Evolutionary conservation across 2,888 invertebrate species (phyloP), one percentile per base, ranked within the genome.

Genomic region (Nineta flava): DNA sequence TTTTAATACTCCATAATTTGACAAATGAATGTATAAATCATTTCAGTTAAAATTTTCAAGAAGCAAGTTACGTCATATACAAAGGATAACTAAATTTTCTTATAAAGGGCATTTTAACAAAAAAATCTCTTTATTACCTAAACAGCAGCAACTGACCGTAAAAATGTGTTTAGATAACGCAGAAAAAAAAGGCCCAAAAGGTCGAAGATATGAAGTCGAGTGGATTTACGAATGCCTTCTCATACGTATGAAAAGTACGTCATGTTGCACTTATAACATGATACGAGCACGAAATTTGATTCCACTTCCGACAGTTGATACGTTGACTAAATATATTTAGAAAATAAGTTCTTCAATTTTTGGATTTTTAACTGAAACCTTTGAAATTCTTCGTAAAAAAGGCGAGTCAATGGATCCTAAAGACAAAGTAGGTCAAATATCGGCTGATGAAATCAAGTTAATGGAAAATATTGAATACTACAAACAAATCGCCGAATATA

Each of bases 361-460:
- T 35, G 55, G 56, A 9, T 57, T 57, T 51, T 52, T 57, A 10
- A 16, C 26, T 16, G 16, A 40, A 12, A 43, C 50, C 9, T 56
- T 58, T 44, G 43, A 46, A n/a, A 12, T 45, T 38, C 21, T 57
- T 3, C 21, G 51, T 45, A 49, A 51, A 21, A 56, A 55, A 51
- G 44, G 47, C 15, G 16, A 34, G 16, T 19, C 26, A 15, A 54
- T 57, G 54, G 31, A 46, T 3, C 13, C 17, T 9, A 42, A 41
- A 13, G 51, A 53, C 17, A 51, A 48, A 51, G 17, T 49, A 50
- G 57, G 56, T 46, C 47, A 47, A 42, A 17, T 58, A 1, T 42
- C 57, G 31, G 45, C 55, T 2, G 58, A 58, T 51, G 59, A 59
- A 50, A 57, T 58, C 50, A 55, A 55, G 50, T 32, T 58, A 9